phyloP scores from a whole-genome alignment of 2,888 invertebrate species.

The Lamellibrachia satsuma region DNA sequence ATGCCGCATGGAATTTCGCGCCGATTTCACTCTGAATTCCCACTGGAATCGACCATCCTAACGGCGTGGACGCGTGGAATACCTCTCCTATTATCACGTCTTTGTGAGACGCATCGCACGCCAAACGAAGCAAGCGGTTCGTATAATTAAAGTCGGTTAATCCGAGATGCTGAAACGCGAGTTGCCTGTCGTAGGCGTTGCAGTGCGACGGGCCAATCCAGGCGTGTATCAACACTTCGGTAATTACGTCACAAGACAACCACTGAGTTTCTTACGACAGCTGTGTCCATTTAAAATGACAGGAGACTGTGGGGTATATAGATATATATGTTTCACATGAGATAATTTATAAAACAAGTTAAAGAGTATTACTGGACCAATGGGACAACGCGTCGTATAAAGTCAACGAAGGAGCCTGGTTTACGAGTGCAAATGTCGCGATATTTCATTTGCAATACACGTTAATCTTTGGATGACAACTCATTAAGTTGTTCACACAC shows the following conservation, averaged over 20 bases:
- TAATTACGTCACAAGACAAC: neutral
- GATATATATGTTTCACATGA: neutral
- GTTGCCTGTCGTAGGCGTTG: neutral
- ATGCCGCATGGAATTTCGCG: constrained; percentile 6
- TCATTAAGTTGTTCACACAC: neutral
- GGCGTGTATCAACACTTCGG: neutral
- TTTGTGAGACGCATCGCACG: neutral
- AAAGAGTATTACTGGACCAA: no score
- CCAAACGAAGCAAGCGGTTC: constrained; percentile 1
- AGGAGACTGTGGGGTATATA: neutral
- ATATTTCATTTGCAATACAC: neutral
- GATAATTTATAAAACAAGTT: no score
- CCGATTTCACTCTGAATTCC: neutral
- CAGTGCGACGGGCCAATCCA: neutral
- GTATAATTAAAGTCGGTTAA: neutral
- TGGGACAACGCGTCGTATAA: neutral
- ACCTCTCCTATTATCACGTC: neutral
- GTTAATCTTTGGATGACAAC: neutral
- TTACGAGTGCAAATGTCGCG: neutral
- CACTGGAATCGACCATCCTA: neutral
- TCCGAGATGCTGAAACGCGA: neutral
- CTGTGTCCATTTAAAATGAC: neutral
- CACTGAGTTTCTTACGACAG: neutral
- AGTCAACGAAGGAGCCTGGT: neutral
- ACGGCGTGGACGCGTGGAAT: neutral